Conservation (phyloP, 2,113 vertebrate species). For the Redunca redunca region DNA sequence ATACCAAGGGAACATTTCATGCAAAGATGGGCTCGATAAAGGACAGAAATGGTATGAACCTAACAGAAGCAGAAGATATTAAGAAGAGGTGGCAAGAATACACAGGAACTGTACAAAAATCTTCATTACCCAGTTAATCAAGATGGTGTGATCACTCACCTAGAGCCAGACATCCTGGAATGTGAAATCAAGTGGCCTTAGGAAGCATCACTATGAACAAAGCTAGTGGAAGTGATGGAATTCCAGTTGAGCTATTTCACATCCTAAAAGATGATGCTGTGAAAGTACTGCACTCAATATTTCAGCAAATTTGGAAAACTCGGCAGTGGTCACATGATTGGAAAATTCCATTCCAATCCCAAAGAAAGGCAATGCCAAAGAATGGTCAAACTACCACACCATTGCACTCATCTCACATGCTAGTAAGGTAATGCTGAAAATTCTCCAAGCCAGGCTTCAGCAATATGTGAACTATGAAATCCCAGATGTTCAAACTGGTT, state of each 20-base stretch:
- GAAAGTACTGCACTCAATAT: neutral
- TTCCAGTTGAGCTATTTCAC: neutral
- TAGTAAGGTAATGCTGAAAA: neutral
- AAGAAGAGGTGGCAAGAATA: neutral
- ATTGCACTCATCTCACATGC: neutral
- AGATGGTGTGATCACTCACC: neutral
- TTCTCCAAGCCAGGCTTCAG: neutral
- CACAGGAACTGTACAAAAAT: neutral
- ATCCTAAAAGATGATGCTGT: neutral
- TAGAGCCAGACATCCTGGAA: neutral
- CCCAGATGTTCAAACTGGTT: neutral
- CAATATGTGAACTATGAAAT: neutral
- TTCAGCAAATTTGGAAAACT: neutral
- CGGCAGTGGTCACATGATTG: neutral
- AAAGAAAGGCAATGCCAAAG: neutral
- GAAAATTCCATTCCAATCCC: neutral
- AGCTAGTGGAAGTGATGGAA: neutral
- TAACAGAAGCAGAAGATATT: neutral
- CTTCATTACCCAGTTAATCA: neutral
- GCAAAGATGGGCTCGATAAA: neutral
- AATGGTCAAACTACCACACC: neutral
- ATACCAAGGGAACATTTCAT: neutral
- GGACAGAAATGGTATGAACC: neutral
- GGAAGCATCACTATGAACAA: neutral
- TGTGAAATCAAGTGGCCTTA: neutral